A percentile compares a stretch with the other conserved stretches of the same genome.
phyloP scores from a whole-genome alignment of 2,888 invertebrate species.

The Aleiodes leptofemur region DNA sequence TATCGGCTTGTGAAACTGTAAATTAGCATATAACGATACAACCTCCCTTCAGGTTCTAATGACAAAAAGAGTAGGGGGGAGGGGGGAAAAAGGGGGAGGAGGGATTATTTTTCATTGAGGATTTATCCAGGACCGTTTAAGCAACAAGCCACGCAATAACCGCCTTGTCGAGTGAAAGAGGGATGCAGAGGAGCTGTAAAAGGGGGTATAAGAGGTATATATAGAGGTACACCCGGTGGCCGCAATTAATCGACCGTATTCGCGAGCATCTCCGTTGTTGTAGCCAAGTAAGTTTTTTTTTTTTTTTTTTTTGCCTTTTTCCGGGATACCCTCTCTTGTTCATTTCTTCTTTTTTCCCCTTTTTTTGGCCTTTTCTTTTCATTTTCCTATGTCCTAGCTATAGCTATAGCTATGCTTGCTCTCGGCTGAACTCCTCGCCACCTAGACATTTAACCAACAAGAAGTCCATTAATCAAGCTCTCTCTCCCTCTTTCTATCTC shows the following conservation, averaged over 20 bases:
- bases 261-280: constrained; percentile 57
- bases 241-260: constrained; percentile 66
- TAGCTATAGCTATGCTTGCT: not conserved
- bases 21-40: not conserved
- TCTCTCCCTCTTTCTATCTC: constrained; percentile 35
- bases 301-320: constrained; percentile 44
- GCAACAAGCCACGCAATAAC: constrained; percentile 57
- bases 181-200: constrained; percentile 18
- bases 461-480: constrained; percentile 67
- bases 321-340: not conserved
- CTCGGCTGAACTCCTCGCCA: constrained; percentile 33
- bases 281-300: constrained; percentile 54
- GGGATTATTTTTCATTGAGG: constrained; percentile 50
- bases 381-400: not conserved
- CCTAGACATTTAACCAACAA: constrained; percentile 62
- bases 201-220: constrained; percentile 21
- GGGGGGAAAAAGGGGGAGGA: not conserved
- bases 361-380: constrained; percentile 14
- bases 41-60: constrained; percentile 24
- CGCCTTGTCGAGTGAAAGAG: constrained; percentile 46
- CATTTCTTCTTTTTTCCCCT: not conserved
- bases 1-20: not conserved
- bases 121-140: constrained; percentile 56
- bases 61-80: constrained; percentile 23
- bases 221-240: constrained; percentile 47